Base-by-base conservation (phyloP, 1,140 invertebrate species). In the Drosophila subobscura region DNA sequence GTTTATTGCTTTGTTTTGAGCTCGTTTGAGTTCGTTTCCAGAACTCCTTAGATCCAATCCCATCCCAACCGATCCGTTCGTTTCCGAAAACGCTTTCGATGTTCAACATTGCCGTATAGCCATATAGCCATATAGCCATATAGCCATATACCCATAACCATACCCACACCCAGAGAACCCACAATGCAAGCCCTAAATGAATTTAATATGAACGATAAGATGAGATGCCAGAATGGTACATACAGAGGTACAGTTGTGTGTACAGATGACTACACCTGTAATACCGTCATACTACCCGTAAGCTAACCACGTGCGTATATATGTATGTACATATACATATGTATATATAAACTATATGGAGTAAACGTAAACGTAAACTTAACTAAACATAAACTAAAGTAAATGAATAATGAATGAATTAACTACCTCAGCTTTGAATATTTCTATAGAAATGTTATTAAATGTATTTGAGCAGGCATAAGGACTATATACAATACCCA, bases 361-460 rank as follows among this genome's bases (percentile, higher is more conserved):
- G 59, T 63, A 56, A 64, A 79, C 65, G 55, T 59, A 72, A 79
- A 61, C 52, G 56, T 75, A 72, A 55, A 60, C 60, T 7, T 68
- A 68, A 57, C 60, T 7, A 74, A 68, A 57, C 10, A 55, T 42
- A 60, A 86, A 72, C 57, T 55, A 59, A 72, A 76, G 40, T 59
- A 52, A 80, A 77, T 20, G 56, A 58, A 58, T 73, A 79, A 65
- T 84, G 74, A 75, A 79, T 72, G 76, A 84, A 84, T 84, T 46
- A 81, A 88, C 83, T 88, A 88, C 83, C 83, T 88, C 83, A 88
- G 83, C 84, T 88, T 86, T 76, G 79, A 78, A 88, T 83, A 88
- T 88, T 88, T 89, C 78, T 88, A 88, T 83, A 83, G 79, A 88
- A 86, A 77, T 89, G 75, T 83, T 88, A 83, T 88, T 83, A 66